Evolutionary conservation across 2,888 invertebrate genomes (phyloP).

Genomic region (Rhyacophila evoluta): DNA sequence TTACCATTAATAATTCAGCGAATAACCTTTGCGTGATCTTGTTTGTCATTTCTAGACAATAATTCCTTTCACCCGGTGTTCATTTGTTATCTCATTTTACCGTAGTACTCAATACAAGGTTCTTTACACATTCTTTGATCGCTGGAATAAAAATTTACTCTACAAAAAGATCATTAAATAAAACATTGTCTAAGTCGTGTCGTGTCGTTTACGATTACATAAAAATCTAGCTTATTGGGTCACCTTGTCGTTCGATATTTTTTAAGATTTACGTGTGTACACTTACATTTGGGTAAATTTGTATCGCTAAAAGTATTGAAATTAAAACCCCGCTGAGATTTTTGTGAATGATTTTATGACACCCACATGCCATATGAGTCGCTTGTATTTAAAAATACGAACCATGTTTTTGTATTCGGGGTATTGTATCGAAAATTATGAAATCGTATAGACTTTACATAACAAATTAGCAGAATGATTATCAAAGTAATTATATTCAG

Average conservation of each 20-base stretch:
- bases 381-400: too few species aligned
- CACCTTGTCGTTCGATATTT: slow-evolving; percentile 2
- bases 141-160: neutral
- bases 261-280: too few species aligned
- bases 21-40: slow-evolving; percentile 26
- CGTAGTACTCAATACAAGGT: neutral
- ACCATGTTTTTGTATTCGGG: too few species aligned
- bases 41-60: slow-evolving; percentile 26
- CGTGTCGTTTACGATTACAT: neutral
- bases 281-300: too few species aligned
- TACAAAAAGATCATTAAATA: neutral
- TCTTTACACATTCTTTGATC: neutral
- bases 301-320: too few species aligned
- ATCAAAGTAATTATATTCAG: too few species aligned
- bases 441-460: too few species aligned
- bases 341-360: too few species aligned
- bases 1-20: neutral
- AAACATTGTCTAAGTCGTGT: neutral
- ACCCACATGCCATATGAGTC: too few species aligned
- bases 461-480: too few species aligned
- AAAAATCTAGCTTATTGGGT: slow-evolving; percentile 17
- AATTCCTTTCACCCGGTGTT: slow-evolving; percentile 23
- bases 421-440: too few species aligned
- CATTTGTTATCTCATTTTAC: slow-evolving; percentile 10
- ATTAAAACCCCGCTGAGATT: too few species aligned